Conservation (phyloP, 2,113 vertebrate genomes). For the Actenoides hombroni region DNA sequence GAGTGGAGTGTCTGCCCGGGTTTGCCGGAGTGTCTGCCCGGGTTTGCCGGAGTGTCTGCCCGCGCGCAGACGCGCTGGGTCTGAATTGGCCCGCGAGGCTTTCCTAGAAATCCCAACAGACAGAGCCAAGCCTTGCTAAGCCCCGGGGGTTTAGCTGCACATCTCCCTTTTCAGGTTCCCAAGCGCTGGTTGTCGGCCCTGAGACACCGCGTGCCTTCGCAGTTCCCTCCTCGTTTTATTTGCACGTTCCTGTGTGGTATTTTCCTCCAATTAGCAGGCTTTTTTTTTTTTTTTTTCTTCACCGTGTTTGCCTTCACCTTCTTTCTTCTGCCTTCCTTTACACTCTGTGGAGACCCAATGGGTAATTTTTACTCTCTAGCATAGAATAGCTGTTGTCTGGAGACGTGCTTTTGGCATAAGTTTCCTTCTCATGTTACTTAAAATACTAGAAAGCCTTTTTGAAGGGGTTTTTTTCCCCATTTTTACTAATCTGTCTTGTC, state of each 20-base stretch:
- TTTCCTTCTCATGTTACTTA: slow-evolving; percentile 19
- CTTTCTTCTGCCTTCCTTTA: not conserved
- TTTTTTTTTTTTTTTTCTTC: not conserved
- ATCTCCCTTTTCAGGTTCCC: not conserved
- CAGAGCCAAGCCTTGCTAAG: slow-evolving; percentile 35
- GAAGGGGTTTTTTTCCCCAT: not conserved
- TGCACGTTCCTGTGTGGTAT: not conserved
- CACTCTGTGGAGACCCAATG: not conserved
- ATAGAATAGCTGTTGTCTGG: slow-evolving; percentile 31
- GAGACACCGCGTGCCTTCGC: not conserved
- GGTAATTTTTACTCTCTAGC: slow-evolving; percentile 40
- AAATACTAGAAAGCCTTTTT: not conserved
- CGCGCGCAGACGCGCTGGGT: not conserved
- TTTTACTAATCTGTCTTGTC: not conserved
- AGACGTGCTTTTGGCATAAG: not conserved
- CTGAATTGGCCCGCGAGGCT: not conserved
- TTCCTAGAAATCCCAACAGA: slow-evolving; percentile 61
- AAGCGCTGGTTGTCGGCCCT: not conserved
- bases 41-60: not conserved
- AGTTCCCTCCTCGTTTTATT: slow-evolving; percentile 31
- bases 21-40: too few relatives aligned
- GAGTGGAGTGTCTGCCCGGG: too few relatives aligned
- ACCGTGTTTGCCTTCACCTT: slow-evolving; percentile 19
- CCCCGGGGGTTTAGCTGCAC: slow-evolving; percentile 57
- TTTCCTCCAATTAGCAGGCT: slow-evolving; percentile 20